Conservation (phyloP, 2,888 invertebrate species). For the Phymatocera aterrima region DNA sequence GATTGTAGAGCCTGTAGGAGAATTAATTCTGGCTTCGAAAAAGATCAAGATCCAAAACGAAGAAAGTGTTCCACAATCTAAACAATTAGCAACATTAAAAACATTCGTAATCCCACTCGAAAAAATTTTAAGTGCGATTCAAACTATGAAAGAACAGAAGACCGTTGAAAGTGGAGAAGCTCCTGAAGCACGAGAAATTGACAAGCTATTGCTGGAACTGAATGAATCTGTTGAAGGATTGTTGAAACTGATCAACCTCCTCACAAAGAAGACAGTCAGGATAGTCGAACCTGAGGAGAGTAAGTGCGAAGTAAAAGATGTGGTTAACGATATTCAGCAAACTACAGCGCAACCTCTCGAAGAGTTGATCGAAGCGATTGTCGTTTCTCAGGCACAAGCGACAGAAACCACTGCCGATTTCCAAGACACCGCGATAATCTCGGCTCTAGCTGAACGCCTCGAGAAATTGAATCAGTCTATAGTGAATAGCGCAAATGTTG, state of each 20-base stretch:
- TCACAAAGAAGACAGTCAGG: slow-evolving; percentile 36
- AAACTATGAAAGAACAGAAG: slow-evolving; percentile 13
- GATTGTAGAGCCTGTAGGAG: slow-evolving; percentile 53
- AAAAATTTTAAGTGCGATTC: background rate
- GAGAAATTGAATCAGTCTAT: slow-evolving; percentile 52
- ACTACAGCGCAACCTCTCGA: slow-evolving; percentile 61
- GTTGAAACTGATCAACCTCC: slow-evolving; percentile 14
- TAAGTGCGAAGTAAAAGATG: slow-evolving; percentile 49
- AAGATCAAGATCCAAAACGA: background rate
- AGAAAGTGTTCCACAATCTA: slow-evolving; percentile 36
- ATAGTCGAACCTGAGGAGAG: slow-evolving; percentile 33
- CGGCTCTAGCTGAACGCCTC: slow-evolving; percentile 45
- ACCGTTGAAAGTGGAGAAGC: background rate
- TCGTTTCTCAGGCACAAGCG: slow-evolving; percentile 48
- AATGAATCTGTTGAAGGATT: slow-evolving; percentile 24
- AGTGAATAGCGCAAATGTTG: slow-evolving; percentile 5
- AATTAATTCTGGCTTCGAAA: slow-evolving; percentile 43
- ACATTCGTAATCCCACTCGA: slow-evolving; percentile 54
- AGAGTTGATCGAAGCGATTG: slow-evolving; percentile 63
- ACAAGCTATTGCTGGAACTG: slow-evolving; percentile 33
- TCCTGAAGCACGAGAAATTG: slow-evolving; percentile 42
- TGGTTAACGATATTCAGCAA: slow-evolving; percentile 59
- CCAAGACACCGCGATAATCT: slow-evolving; percentile 39
- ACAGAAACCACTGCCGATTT: slow-evolving; percentile 33
- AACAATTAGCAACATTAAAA: slow-evolving; percentile 49